Conservation (phyloP, 2,888 invertebrate genomes). For the Brenthis ino region DNA sequence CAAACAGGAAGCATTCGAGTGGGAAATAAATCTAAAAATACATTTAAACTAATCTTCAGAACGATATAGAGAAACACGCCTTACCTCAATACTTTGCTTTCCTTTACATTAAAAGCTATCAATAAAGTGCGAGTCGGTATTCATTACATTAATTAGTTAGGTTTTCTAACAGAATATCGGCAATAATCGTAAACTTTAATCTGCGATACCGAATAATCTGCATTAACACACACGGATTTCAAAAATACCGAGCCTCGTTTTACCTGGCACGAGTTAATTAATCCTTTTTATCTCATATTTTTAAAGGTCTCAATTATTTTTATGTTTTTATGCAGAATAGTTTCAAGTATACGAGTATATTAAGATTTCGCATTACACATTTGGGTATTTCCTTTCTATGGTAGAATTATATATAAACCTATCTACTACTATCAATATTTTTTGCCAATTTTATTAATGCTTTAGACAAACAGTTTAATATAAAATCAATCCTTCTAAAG, state of each 20-base stretch:
- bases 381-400: too few relatives aligned
- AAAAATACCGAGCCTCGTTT: slow-evolving; percentile 43
- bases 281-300: slow-evolving; percentile 13
- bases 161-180: slow-evolving; percentile 58
- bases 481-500: too few relatives aligned
- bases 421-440: too few relatives aligned
- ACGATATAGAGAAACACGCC: slow-evolving; percentile 46
- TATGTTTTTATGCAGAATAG: slow-evolving; percentile 13
- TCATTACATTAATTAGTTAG: slow-evolving; percentile 52
- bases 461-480: too few relatives aligned
- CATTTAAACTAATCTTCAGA: slow-evolving; percentile 55
- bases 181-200: slow-evolving; percentile 76
- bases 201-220: slow-evolving; percentile 64
- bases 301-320: slow-evolving; percentile 12
- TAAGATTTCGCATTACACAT: background rate
- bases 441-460: too few relatives aligned
- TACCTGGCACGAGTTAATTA: slow-evolving; percentile 19
- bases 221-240: slow-evolving; percentile 55
- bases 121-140: slow-evolving; percentile 17
- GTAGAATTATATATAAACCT: too few relatives aligned
- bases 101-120: slow-evolving; percentile 8
- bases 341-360: background rate
- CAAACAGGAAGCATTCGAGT: slow-evolving; percentile 61
- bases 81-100: background rate
- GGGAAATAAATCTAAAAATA: slow-evolving; percentile 47